Conservation (phyloP, 2,113 vertebrate genomes). For the Orientallactaga bullata region DNA sequence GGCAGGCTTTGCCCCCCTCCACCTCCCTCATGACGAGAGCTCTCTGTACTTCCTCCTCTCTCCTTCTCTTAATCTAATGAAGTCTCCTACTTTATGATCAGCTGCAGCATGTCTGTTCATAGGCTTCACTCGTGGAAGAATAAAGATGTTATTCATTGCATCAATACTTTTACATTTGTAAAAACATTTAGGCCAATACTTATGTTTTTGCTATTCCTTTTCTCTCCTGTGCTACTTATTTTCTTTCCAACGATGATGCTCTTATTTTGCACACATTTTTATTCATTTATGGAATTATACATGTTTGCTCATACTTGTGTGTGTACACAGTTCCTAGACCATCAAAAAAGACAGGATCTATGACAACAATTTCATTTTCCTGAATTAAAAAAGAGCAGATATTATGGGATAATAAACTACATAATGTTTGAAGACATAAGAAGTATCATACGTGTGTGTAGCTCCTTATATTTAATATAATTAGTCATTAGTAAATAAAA, state of each 20-base stretch:
- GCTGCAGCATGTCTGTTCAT: background rate
- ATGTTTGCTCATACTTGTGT: background rate
- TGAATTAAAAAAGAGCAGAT: background rate
- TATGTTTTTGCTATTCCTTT: conserved; percentile 10
- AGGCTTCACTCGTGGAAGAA: background rate
- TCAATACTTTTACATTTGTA: background rate
- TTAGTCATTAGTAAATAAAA: background rate
- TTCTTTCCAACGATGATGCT: conserved; percentile 45
- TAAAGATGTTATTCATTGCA: conserved; percentile 6
- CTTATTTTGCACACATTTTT: background rate
- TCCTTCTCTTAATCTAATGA: no score
- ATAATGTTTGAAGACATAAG: conserved; percentile 24
- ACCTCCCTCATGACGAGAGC: no score
- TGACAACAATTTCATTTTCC: background rate
- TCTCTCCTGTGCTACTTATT: background rate
- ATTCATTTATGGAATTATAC: background rate
- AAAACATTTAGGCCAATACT: conserved; percentile 2
- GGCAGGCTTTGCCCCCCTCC: no score
- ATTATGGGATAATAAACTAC: background rate
- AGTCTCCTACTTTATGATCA: background rate
- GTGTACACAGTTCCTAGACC: background rate
- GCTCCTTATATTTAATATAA: background rate
- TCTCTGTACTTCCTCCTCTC: no score
- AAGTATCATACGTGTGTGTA: background rate
- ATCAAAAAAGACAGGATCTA: background rate